Evolutionary conservation across 1,140 invertebrate genomes (phyloP), one percentile per base, ranked within the genome.

Genomic region (Doryteuthis pealeii): DNA sequence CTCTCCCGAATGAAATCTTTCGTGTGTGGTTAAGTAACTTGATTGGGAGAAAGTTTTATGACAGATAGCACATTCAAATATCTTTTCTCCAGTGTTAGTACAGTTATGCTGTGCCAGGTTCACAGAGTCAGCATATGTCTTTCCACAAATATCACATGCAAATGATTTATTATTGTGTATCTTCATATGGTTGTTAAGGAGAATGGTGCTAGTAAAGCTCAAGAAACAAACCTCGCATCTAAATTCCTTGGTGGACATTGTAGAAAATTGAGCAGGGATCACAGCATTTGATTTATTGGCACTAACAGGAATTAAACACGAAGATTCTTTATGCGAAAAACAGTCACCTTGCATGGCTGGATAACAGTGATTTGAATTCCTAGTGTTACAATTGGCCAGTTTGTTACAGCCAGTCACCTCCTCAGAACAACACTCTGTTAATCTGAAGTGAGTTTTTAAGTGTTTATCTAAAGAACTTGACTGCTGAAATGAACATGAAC

Each of bases 61-160:
- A 22, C 66, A 68, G 28, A 32, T 28, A 18, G 26, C 22, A 2
- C 66, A 68, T 30, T 32, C 30, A 30, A 74, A 81, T n/a, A 78
- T 76, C 75, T 73, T 79, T 54, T 79, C 78, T n/a, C 79, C 78
- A 22, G 78, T 71, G 71, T 80, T 71, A 69, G 58, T 75, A 6
- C 31, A 8, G 6, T 12, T 32, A 33, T 6, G 31, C 31, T 30
- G 22, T 10, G 66, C 30, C 6, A 68, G 31, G 18, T 31, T 31
- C 0, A 3, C 30, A 10, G 30, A 31, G 5, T 32, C 8, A 43
- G n/a, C 15, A 28, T 18, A 30, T 43, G 28, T 32, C 22, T 72
- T 40, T 31, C n/a, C 28, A n/a, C 28, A 33, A 30, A 30, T 15
- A 30, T 33, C 71, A 72, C 58, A 33, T 26, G 15, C 49, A 62